Percentiles rank a stretch among this genome's conserved stretches.
These are phyloP conservation scores for Cremastinae sp. DNA, from an alignment of 2,888 invertebrate genomes.

Conservation along the genomic window DNA sequence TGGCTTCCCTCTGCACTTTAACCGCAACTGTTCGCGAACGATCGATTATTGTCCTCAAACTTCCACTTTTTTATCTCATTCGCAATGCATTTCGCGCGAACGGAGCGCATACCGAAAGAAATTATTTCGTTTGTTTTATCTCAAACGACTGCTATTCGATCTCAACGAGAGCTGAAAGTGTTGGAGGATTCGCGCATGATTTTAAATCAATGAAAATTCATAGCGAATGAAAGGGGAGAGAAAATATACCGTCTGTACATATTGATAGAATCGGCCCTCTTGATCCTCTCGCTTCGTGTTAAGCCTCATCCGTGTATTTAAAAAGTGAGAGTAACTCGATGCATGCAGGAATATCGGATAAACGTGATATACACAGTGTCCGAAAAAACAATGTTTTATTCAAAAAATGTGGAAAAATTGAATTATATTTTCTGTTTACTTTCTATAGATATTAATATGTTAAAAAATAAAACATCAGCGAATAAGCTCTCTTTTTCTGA, in stretches of 20 bases:
- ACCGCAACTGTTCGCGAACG: conserved; percentile 33
- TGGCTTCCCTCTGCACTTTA: conserved; percentile 14
- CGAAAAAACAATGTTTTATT: no score
- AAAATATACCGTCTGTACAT: neutral
- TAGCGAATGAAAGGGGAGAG: no score
- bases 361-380: conserved; percentile 18
- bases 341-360: neutral
- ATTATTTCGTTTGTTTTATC: no score
- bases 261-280: conserved; percentile 16
- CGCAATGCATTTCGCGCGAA: no score
- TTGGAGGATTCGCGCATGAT: neutral
- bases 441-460: no score
- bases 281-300: conserved; percentile 41
- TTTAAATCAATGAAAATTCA: conserved; percentile 11
- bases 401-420: no score
- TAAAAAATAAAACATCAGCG: no score
- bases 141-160: neutral
- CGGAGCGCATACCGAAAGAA: no score
- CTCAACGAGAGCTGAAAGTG: neutral
- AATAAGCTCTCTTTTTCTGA: no score
- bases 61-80: no score
- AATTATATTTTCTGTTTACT: neutral
- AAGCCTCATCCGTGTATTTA: conserved; percentile 60
- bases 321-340: conserved; percentile 45
- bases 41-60: conserved; percentile 48